A percentile compares a stretch with the other conserved stretches of the same genome.
Evolutionary conservation across 2,113 vertebrate genomes (phyloP).

Genomic region (Beaufortia kweichowensis): DNA sequence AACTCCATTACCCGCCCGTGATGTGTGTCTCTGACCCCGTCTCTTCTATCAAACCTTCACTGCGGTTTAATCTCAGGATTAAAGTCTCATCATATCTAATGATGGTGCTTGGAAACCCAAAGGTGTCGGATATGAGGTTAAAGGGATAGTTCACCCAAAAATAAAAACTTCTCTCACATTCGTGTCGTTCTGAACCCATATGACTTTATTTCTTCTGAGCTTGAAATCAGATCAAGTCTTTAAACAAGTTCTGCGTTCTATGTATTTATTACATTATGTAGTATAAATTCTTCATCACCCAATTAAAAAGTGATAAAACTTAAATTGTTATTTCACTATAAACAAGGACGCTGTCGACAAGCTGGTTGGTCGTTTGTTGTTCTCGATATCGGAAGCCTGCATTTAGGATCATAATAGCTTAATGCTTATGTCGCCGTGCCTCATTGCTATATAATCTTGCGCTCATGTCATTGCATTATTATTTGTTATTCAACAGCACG

Average conservation of each 20-base stretch:
- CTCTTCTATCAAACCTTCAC: conserved; percentile 42
- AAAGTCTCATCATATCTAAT: conserved; percentile 28
- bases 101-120: not conserved
- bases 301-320: no score
- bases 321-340: no score
- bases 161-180: no score
- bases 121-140: not conserved
- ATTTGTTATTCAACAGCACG: conserved; percentile 57
- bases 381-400: conserved; percentile 8
- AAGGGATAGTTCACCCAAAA: not conserved
- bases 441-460: conserved; percentile 59
- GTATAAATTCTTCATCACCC: no score
- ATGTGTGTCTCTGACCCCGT: conserved; percentile 29
- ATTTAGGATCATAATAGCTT: conserved; percentile 55
- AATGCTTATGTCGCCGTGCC: conserved; percentile 39
- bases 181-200: no score
- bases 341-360: no score
- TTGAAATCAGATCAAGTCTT: no score
- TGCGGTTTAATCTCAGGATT: conserved; percentile 51
- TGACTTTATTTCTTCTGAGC: no score
- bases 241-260: no score
- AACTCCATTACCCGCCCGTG: conserved; percentile 44
- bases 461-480: conserved; percentile 54
- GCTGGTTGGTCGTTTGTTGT: no score
- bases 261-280: no score